Conservation (phyloP, 2,797 vertebrate genomes). For the Scomberomorus guttatus region DNA sequence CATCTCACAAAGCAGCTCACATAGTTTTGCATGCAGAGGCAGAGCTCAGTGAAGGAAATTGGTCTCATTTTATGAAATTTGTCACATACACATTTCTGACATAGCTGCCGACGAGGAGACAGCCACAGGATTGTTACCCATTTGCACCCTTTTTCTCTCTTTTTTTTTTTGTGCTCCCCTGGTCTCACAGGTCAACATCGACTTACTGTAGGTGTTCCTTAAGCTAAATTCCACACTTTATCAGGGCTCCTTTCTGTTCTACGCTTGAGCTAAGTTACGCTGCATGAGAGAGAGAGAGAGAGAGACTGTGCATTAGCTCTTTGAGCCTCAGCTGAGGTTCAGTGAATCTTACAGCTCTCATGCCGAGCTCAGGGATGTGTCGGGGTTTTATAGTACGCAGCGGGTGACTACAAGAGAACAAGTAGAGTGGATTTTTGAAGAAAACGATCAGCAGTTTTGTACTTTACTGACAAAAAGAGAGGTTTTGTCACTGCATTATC, state of each 20-base stretch:
- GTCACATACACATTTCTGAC: slow-evolving; percentile 67
- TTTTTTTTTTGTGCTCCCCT: not conserved
- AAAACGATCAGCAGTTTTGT: slow-evolving; percentile 26
- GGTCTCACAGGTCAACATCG: slow-evolving; percentile 5
- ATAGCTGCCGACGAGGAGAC: slow-evolving; percentile 51
- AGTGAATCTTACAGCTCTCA: slow-evolving; percentile 55
- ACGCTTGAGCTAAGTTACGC: slow-evolving; percentile 17
- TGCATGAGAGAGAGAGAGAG: slow-evolving; percentile 4
- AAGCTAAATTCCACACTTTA: slow-evolving; percentile 24
- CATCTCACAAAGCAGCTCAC: slow-evolving; percentile 51
- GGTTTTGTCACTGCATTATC: not conserved
- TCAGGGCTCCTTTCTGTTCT: slow-evolving; percentile 21
- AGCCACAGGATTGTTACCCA: slow-evolving; percentile 46
- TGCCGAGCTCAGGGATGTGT: slow-evolving; percentile 60
- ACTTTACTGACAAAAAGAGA: slow-evolving; percentile 23
- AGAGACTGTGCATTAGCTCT: slow-evolving; percentile 31
- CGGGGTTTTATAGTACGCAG: slow-evolving; percentile 51
- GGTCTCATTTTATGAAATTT: slow-evolving; percentile 67
- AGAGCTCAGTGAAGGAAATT: slow-evolving; percentile 50
- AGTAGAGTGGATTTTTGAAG: slow-evolving; percentile 33
- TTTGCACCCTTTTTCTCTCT: slow-evolving; percentile 26
- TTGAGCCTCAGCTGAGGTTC: slow-evolving; percentile 61
- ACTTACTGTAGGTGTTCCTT: not conserved
- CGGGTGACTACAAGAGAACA: slow-evolving; percentile 40
- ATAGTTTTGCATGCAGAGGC: slow-evolving; percentile 53